Evolutionary conservation across 92 coral and sea anemone species (phyloP).

Genomic region (Pocillopora meandrina): DNA sequence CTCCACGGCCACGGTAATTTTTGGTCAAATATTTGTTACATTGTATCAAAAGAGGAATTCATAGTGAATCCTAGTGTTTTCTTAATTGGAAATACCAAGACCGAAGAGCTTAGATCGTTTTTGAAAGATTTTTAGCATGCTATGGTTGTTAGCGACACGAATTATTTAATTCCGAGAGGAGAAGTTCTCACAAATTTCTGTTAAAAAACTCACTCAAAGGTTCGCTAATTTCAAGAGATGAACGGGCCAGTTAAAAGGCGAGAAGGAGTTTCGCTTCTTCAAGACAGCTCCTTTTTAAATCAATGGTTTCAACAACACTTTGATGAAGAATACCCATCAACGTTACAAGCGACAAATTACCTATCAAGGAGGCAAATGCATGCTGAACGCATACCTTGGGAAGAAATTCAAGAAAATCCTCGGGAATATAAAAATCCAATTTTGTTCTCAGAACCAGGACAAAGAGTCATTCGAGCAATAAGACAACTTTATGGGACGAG

Average conservation of each 20-base stretch:
- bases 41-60: neutral
- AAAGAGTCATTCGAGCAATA: slow-evolving; percentile 72
- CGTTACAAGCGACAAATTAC: neutral
- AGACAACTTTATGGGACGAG: slow-evolving; percentile 42
- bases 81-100: too few relatives aligned
- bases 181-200: too few relatives aligned
- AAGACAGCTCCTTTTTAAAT: neutral
- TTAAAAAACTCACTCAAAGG: too few relatives aligned
- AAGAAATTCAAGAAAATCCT: neutral
- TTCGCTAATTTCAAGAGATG: too few relatives aligned
- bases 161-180: too few relatives aligned
- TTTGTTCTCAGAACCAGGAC: slow-evolving; percentile 69
- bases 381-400: slow-evolving; percentile 2
- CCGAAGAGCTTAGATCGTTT: too few relatives aligned
- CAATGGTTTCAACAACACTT: neutral
- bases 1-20: neutral
- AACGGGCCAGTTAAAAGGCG: too few relatives aligned
- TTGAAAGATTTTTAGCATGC: too few relatives aligned
- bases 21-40: neutral
- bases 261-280: too few relatives aligned
- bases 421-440: slow-evolving; percentile 41
- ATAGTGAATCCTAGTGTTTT: neutral
- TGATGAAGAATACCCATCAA: neutral
- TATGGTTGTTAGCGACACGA: too few relatives aligned
- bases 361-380: neutral